A percentile compares a stretch with the other conserved stretches of the same genome.
phyloP scores from a whole-genome alignment of 2,797 vertebrate species.

The Manis javanica region DNA sequence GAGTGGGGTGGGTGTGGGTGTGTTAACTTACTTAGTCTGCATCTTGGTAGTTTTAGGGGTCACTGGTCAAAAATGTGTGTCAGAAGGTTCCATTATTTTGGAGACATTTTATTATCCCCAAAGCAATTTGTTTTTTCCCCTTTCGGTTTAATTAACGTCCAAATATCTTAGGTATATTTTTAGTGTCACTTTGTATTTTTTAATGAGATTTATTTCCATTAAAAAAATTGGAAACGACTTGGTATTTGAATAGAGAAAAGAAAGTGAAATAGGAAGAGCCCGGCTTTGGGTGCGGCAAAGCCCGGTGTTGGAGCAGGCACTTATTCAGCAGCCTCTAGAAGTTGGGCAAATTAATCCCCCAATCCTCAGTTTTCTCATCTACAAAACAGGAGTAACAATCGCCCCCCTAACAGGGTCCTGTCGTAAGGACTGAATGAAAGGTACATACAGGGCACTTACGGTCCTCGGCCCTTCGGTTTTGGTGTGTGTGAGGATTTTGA shows the following conservation, averaged over 20 bases:
- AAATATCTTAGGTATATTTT: neutral
- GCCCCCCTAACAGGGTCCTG: neutral
- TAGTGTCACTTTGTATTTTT: neutral
- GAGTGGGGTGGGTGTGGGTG: too few species aligned
- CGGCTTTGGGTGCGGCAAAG: neutral
- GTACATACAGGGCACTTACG: neutral
- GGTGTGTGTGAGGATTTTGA: neutral
- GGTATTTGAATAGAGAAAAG: neutral
- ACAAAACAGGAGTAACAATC: neutral
- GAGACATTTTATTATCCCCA: neutral
- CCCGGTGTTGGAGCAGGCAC: neutral
- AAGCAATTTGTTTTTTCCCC: neutral
- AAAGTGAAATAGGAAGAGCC: neutral
- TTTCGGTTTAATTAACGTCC: neutral
- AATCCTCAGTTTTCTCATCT: neutral
- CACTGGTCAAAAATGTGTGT: neutral
- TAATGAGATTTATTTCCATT: slow-evolving; percentile 27
- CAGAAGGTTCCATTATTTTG: slow-evolving; percentile 8
- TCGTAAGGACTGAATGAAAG: neutral
- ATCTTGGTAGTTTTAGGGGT: neutral
- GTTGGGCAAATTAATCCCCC: neutral
- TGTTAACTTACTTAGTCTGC: neutral
- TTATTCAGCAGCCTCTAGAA: neutral
- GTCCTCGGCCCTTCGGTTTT: neutral
- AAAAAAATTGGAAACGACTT: neutral